These are phyloP conservation scores for Trachelus iudaicus DNA, from an alignment of 2,888 invertebrate species.

Conservation along the genomic window DNA sequence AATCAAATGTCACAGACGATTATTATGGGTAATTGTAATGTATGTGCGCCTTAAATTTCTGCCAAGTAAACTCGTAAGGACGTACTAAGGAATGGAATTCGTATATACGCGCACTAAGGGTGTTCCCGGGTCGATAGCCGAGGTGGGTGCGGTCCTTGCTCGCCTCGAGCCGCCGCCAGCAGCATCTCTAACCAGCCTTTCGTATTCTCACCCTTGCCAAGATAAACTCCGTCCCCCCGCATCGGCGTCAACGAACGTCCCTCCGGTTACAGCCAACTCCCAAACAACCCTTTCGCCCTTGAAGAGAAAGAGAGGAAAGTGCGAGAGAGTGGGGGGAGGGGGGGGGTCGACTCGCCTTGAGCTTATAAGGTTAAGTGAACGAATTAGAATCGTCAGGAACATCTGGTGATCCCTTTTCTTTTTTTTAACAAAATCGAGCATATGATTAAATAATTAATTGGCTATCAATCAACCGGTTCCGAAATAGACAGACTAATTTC, in stretches of 20 bases:
- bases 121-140: slow-evolving; percentile 56
- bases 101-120: slow-evolving; percentile 42
- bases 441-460: neutral
- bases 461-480: neutral
- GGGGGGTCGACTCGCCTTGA: neutral
- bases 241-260: neutral
- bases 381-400: neutral
- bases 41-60: neutral
- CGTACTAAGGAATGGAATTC: slow-evolving; percentile 44
- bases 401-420: neutral
- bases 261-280: neutral
- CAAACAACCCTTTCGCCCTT: slow-evolving; percentile 5
- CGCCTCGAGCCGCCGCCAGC: slow-evolving; percentile 36
- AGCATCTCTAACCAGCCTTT: slow-evolving; percentile 37
- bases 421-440: neutral
- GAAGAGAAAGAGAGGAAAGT: neutral
- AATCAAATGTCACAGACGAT: neutral
- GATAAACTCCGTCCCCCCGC: neutral
- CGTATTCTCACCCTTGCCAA: neutral
- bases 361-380: neutral
- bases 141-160: slow-evolving; percentile 56
- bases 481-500: neutral
- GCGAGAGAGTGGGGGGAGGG: neutral
- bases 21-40: neutral
- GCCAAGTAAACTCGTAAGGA: neutral